phyloP scores from a whole-genome alignment of 2,888 invertebrate genomes.

The Sesia apiformis region DNA sequence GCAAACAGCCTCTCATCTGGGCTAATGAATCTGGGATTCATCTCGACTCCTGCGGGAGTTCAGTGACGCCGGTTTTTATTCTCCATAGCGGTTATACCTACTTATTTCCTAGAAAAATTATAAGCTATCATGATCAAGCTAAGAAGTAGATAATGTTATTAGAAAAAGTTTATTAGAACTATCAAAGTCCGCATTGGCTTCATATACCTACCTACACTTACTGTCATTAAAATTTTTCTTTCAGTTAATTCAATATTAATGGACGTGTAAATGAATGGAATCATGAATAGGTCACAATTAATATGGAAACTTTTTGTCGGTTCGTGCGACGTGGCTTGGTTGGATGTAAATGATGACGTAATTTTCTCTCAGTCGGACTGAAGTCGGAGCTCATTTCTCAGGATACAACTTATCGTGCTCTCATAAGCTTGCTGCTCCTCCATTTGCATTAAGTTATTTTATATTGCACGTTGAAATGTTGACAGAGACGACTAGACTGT shows the following conservation, averaged over 20 bases:
- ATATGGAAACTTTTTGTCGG: too few relatives aligned
- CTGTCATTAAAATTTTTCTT: too few relatives aligned
- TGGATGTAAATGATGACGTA: slow-evolving; percentile 22
- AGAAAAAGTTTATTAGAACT: too few relatives aligned
- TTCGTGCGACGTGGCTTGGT: too few relatives aligned
- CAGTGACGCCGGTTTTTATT: neutral
- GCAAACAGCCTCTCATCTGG: neutral
- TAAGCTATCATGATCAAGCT: neutral
- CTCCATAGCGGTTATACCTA: neutral
- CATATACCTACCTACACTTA: too few relatives aligned
- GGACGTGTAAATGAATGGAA: too few relatives aligned
- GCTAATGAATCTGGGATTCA: neutral
- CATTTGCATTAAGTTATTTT: neutral
- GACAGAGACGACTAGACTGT: neutral
- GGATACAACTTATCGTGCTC: neutral
- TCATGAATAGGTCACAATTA: too few relatives aligned
- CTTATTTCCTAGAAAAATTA: neutral
- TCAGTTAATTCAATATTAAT: too few relatives aligned
- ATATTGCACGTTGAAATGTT: neutral
- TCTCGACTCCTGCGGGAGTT: neutral
- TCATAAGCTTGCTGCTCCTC: neutral
- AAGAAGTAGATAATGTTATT: too few relatives aligned
- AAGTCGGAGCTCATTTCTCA: slow-evolving; percentile 1
- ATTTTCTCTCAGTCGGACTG: slow-evolving; percentile 17
- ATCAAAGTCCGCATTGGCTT: too few relatives aligned